Conservation (phyloP, 2,888 invertebrate genomes). For the Sinhomidia bicolor region DNA sequence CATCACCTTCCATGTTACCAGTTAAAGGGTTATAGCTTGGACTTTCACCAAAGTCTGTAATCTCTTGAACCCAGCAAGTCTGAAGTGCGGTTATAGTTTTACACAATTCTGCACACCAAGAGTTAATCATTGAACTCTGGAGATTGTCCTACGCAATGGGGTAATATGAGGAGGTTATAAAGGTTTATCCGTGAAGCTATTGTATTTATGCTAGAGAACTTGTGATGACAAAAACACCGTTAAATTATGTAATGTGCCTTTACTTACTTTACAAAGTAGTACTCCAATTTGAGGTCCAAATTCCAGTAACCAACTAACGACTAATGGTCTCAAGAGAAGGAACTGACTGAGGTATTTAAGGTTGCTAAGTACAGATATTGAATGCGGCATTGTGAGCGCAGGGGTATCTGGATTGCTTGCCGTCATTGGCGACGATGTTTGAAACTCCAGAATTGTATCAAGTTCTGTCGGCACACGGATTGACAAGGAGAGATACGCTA, state of each 20-base stretch:
- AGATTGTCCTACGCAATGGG: slow-evolving; percentile 79
- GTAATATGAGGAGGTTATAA: too few relatives aligned
- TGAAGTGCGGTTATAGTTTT: slow-evolving; percentile 78
- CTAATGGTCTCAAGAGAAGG: slow-evolving; percentile 76
- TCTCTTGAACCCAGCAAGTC: slow-evolving; percentile 76
- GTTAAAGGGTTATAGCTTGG: not conserved
- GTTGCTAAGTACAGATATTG: slow-evolving; percentile 78
- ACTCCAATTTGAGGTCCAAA: slow-evolving; percentile 79
- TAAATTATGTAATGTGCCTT: too few relatives aligned
- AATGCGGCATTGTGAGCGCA: slow-evolving; percentile 78
- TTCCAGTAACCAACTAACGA: slow-evolving; percentile 78
- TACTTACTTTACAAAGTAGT: slow-evolving; percentile 78
- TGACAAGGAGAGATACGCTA: slow-evolving; percentile 78
- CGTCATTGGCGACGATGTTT: slow-evolving; percentile 54
- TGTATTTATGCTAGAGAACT: too few relatives aligned
- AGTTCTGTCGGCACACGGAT: slow-evolving; percentile 78
- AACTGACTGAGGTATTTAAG: slow-evolving; percentile 77
- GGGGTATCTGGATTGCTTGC: slow-evolving; percentile 71
- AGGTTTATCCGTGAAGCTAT: too few relatives aligned
- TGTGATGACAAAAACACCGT: too few relatives aligned
- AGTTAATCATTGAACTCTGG: slow-evolving; percentile 80
- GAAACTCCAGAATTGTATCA: slow-evolving; percentile 71
- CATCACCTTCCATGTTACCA: not conserved
- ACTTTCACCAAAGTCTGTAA: not conserved
- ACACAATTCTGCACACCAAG: slow-evolving; percentile 80